A percentile compares a stretch with the other conserved stretches of the same genome.
phyloP scores from a whole-genome alignment of 2,797 vertebrate species.

The Anisognathus igniventris region DNA sequence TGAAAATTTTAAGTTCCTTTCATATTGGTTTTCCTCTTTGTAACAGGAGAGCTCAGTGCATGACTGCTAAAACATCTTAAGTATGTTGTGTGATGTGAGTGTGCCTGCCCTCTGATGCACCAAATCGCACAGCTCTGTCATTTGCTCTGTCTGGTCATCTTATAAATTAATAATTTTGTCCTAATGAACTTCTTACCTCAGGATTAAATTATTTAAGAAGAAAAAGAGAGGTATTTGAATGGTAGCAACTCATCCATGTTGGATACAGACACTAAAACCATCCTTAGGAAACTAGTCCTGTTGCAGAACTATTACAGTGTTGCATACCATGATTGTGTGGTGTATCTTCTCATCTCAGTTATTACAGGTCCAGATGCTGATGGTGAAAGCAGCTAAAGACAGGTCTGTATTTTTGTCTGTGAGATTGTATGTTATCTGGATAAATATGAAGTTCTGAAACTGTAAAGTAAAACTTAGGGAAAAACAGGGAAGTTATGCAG shows the following conservation, averaged over 20 bases:
- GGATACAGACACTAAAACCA: not conserved
- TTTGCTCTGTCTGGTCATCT: not conserved
- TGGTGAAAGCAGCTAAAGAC: not conserved
- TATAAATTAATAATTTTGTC: not conserved
- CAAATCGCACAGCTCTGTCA: not conserved
- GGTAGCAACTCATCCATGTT: rapidly evolving
- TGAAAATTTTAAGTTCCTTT: not conserved
- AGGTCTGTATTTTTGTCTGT: not conserved
- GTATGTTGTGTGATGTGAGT: not conserved
- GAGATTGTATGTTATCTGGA: not conserved
- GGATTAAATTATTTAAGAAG: not conserved
- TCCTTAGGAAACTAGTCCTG: not conserved
- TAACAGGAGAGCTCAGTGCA: not conserved
- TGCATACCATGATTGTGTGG: rapidly evolving
- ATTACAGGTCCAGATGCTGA: not conserved
- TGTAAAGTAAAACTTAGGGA: not conserved
- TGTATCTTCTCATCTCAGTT: not conserved
- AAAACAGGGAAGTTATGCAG: not conserved
- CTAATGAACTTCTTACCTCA: not conserved
- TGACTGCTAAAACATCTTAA: not conserved
- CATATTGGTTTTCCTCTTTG: not conserved
- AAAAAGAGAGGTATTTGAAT: not conserved
- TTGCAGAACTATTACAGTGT: not conserved
- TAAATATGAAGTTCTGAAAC: not conserved
- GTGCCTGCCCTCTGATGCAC: not conserved